Conservation (phyloP, 2,888 invertebrate species). For the Parochlus steinenii region DNA sequence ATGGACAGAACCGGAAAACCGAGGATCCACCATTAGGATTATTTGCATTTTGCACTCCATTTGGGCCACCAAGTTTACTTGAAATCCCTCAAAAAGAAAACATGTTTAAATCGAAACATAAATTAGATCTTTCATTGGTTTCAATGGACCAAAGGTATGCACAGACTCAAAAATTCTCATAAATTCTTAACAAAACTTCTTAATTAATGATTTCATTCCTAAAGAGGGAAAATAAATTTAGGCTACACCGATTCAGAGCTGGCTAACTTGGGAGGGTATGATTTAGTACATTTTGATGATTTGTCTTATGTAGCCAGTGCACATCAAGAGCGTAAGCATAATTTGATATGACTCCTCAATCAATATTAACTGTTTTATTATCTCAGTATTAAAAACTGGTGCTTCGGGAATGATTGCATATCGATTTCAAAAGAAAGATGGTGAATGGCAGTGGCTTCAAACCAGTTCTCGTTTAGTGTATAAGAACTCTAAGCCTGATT, state of each 20-base stretch:
- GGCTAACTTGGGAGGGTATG: conserved; percentile 89
- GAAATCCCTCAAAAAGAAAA: conserved; percentile 98
- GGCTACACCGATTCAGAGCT: conserved; percentile 87
- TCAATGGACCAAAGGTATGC: conserved; percentile 88
- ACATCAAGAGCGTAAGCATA: conserved; percentile 90
- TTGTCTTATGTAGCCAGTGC: conserved; percentile 94
- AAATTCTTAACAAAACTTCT: not conserved
- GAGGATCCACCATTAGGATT: conserved; percentile 88
- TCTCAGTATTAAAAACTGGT: conserved; percentile 89
- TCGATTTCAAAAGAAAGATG: conserved; percentile 86
- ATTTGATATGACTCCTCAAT: conserved; percentile 2
- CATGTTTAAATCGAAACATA: conserved; percentile 99
- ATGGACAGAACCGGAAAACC: conserved; percentile 89
- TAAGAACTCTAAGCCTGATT: conserved; percentile 98
- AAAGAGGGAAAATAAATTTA: conserved; percentile 82
- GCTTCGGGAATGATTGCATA: conserved; percentile 99
- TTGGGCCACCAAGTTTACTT: conserved; percentile 90
- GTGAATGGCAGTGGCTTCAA: conserved; percentile 96
- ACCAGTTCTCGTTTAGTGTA: conserved; percentile 93
- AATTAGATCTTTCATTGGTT: conserved; percentile 86
- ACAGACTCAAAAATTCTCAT: not conserved
- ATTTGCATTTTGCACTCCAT: conserved; percentile 96
- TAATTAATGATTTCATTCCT: conserved; percentile 18
- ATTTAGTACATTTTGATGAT: conserved; percentile 95
- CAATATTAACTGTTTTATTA: conserved; percentile 3